A percentile compares a stretch with the other conserved stretches of the same genome.
Conservation (phyloP, 1,140 invertebrate genomes). For the Apis florea region DNA sequence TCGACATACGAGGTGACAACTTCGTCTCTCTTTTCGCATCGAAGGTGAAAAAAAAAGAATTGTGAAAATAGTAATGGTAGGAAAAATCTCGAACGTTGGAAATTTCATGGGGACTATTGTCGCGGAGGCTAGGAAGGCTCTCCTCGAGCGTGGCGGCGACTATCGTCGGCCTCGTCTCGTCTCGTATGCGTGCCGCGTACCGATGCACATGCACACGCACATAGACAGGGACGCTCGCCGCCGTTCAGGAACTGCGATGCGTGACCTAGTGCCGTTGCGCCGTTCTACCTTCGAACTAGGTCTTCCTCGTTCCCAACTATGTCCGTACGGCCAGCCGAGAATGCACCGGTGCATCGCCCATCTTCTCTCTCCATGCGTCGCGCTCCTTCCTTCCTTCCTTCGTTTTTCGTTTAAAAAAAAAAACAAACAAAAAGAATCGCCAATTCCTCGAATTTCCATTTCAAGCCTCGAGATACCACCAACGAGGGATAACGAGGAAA, state of each 20-base stretch:
- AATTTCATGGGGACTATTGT: background rate
- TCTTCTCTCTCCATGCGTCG: background rate
- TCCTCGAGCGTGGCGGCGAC: background rate
- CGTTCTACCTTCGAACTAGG: constrained; percentile 79
- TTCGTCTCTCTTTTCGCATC: too few relatives aligned
- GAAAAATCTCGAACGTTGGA: background rate
- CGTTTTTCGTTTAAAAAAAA: too few relatives aligned
- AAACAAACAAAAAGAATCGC: too few relatives aligned
- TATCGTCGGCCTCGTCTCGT: constrained; percentile 47
- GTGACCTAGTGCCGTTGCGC: constrained; percentile 80
- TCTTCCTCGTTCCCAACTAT: constrained; percentile 79
- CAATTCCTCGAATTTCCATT: too few relatives aligned
- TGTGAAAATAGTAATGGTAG: too few relatives aligned
- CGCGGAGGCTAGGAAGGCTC: constrained; percentile 20
- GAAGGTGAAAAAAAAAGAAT: too few relatives aligned
- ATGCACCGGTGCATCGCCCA: constrained; percentile 24
- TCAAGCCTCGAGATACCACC: too few relatives aligned
- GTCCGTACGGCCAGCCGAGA: constrained; percentile 63
- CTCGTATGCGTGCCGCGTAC: constrained; percentile 62
- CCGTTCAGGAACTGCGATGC: constrained; percentile 78
- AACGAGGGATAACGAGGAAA: too few relatives aligned
- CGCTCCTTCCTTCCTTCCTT: too few relatives aligned
- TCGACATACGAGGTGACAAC: too few relatives aligned
- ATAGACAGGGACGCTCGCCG: constrained; percentile 32
- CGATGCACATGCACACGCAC: constrained; percentile 41